These are phyloP conservation scores for Merodon equestris DNA, from an alignment of 2,888 invertebrate species.

Conservation along the genomic window DNA sequence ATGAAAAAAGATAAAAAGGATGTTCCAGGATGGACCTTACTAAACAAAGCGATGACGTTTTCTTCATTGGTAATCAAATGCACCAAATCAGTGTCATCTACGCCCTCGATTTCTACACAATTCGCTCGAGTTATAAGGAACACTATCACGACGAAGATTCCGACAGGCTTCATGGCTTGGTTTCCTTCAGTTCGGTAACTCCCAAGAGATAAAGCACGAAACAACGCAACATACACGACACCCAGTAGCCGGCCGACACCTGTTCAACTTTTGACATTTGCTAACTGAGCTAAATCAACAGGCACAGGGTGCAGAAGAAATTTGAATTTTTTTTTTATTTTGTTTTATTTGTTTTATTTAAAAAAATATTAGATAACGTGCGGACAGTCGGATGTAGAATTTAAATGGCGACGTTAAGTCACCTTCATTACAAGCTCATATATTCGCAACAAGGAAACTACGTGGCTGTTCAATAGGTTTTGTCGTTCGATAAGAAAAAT, in stretches of 20 bases:
- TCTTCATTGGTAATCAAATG: constrained; percentile 88
- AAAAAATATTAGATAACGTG: too few species aligned
- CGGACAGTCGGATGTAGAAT: too few species aligned
- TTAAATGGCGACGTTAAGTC: too few species aligned
- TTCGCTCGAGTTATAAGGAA: constrained; percentile 26
- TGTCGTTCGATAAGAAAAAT: too few species aligned
- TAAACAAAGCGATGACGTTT: constrained; percentile 89
- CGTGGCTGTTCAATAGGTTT: too few species aligned
- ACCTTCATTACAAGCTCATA: too few species aligned
- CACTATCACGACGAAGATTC: constrained; percentile 17
- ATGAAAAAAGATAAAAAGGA: background rate
- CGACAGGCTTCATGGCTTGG: constrained; percentile 5
- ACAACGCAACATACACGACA: background rate
- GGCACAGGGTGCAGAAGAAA: constrained; percentile 23
- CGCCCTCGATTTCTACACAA: constrained; percentile 80
- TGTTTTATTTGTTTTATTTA: too few species aligned
- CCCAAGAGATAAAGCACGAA: background rate
- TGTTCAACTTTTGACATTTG: constrained; percentile 5
- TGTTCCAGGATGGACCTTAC: constrained; percentile 81
- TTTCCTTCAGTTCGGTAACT: background rate
- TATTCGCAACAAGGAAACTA: too few species aligned
- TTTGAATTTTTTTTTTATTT: background rate
- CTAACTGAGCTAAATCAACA: background rate
- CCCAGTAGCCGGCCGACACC: constrained; percentile 21
- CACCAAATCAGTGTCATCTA: constrained; percentile 89